These are phyloP conservation scores for Drosophila oshimai DNA, from an alignment of 1,140 invertebrate genomes.

Conservation along the genomic window DNA sequence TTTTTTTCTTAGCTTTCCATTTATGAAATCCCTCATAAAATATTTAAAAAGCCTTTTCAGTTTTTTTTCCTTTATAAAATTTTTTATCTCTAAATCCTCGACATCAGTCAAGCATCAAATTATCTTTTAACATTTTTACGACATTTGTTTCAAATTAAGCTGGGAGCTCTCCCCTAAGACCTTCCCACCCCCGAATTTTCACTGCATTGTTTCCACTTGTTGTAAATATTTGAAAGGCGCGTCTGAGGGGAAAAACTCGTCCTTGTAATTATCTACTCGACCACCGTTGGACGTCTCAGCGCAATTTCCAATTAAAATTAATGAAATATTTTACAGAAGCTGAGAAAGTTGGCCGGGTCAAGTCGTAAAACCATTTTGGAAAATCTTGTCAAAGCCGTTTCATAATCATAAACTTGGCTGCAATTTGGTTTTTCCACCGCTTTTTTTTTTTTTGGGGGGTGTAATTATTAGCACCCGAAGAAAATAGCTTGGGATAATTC, in stretches of 20 bases:
- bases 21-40: slow-evolving; percentile 23
- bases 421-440: not conserved
- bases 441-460: slow-evolving; percentile 25
- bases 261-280: slow-evolving; percentile 72
- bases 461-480: slow-evolving; percentile 65
- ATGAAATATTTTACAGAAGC: slow-evolving; percentile 68
- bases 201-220: slow-evolving; percentile 38
- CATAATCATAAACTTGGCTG: slow-evolving; percentile 64
- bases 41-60: slow-evolving; percentile 11
- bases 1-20: not conserved
- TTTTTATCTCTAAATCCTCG: slow-evolving; percentile 31
- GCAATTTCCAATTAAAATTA: slow-evolving; percentile 80
- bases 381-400: slow-evolving; percentile 77
- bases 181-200: not conserved
- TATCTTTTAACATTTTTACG: slow-evolving; percentile 71
- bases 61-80: not conserved
- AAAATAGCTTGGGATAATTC: slow-evolving; percentile 44
- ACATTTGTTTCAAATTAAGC: slow-evolving; percentile 79
- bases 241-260: slow-evolving; percentile 22
- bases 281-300: slow-evolving; percentile 56
- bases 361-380: slow-evolving; percentile 73
- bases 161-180: slow-evolving; percentile 42
- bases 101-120: slow-evolving; percentile 75
- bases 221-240: slow-evolving; percentile 61
- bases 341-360: slow-evolving; percentile 34